Evolutionary conservation across 2,888 invertebrate species (phyloP), one percentile per base, ranked within the genome.

Genomic region (Branchellion lobata): DNA sequence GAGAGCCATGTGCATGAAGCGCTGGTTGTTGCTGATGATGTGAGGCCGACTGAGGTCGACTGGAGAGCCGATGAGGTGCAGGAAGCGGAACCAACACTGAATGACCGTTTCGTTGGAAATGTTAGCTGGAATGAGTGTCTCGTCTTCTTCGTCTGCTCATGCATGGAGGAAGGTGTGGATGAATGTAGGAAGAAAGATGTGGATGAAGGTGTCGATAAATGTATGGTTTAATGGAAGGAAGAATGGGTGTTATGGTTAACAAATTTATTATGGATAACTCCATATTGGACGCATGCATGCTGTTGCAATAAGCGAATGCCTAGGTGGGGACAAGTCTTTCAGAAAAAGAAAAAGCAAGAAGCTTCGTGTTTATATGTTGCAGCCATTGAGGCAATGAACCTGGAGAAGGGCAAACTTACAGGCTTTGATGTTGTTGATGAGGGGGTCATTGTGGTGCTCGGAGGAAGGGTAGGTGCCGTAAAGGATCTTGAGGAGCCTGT

Each of bases 21-120:
- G 92, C 81, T 91, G 92, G 84, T 89, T 96, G 96, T 85, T 94
- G 93, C 91, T 90, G 77, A 91, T 92, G 82, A 86, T 83, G 29
- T 85, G 84, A 0, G 86, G 85, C 24, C 84, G 84, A 79, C 86
- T 85, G 81, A 98, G 90, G 84, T 95, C 94, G 0, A 94, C 95
- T 0, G 97, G 97, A 89, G 96, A 96, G 40, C 96, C 96, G 82
- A 97, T 92, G 57, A 94, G 94, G 85, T 96, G 94, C 81, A 97
- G 89, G 85, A 97, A 92, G 81, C 97, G 91, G 88, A 95, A 97
- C 97, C 97, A 97, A 84, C 93, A 93, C 89, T 98, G 97, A 80
- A 94, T 93, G 57, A 96, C 92, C 81, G 94, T 94, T 82, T 87
- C 87, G 86, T 95, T 94, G 68, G 92, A 91, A 93, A 96, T 96